Percentiles rank a stretch among this genome's conserved stretches.
These are phyloP conservation scores for Hymenopus coronatus DNA, from an alignment of 2,888 invertebrate genomes.

Conservation along the genomic window DNA sequence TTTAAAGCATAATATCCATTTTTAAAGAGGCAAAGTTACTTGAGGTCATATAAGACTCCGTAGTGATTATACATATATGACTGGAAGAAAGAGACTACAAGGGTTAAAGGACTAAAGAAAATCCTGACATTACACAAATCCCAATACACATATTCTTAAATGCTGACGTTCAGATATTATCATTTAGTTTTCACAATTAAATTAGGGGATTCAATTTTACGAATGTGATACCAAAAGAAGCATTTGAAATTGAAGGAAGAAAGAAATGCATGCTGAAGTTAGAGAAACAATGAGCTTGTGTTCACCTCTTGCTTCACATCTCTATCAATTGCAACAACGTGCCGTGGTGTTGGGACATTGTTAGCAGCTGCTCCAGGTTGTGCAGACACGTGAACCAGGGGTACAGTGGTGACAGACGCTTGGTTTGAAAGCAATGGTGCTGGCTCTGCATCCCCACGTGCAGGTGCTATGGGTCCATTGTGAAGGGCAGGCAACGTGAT, in stretches of 20 bases:
- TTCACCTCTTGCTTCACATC: not conserved
- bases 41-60: too few relatives aligned
- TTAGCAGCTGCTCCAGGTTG: not conserved
- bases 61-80: too few relatives aligned
- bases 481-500: constrained; percentile 20
- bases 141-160: too few relatives aligned
- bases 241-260: not conserved
- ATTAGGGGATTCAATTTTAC: too few relatives aligned
- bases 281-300: not conserved
- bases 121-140: too few relatives aligned
- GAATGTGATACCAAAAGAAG: too few relatives aligned
- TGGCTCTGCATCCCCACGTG: not conserved
- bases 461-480: constrained; percentile 13
- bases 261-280: not conserved
- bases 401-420: not conserved
- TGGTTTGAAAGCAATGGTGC: not conserved
- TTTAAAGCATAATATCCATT: too few relatives aligned
- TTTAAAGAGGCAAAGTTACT: too few relatives aligned
- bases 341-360: not conserved
- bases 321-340: not conserved
- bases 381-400: constrained; percentile 5
- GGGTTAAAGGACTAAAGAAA: too few relatives aligned
- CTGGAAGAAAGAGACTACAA: too few relatives aligned
- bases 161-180: too few relatives aligned
- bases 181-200: too few relatives aligned